A percentile compares a stretch with the other conserved stretches of the same genome.
Evolutionary conservation across 2,113 vertebrate species (phyloP).

Genomic region (Bubalus kerabau): DNA sequence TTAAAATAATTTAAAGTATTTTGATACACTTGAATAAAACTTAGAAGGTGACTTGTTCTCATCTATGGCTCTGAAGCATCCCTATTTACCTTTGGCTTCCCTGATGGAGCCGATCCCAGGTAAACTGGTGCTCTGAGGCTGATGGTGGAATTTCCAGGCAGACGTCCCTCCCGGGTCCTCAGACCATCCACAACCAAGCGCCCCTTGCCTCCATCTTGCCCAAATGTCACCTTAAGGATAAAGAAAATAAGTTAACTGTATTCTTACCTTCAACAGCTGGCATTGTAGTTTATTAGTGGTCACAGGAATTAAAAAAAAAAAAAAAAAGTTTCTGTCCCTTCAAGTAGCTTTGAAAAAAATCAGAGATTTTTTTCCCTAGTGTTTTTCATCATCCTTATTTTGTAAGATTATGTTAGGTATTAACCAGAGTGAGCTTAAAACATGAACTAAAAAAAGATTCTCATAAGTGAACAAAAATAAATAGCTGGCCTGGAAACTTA

Average conservation of each 20-base stretch:
- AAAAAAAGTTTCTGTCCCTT: not conserved
- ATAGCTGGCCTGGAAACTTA: not conserved
- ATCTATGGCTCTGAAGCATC: not conserved
- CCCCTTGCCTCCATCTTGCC: constrained; percentile 80
- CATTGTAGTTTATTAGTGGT: not conserved
- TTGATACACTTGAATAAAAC: not conserved
- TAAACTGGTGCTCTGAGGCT: constrained; percentile 80
- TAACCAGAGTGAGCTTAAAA: not conserved
- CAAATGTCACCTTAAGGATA: constrained; percentile 85
- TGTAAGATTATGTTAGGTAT: not conserved
- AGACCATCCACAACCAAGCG: constrained; percentile 90
- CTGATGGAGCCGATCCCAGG: constrained; percentile 82
- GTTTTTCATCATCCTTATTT: not conserved
- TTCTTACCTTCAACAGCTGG: not conserved
- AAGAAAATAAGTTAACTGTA: not conserved
- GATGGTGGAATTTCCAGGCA: constrained; percentile 76
- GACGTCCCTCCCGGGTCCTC: constrained; percentile 80
- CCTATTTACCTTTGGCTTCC: constrained; percentile 75
- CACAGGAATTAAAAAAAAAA: not conserved
- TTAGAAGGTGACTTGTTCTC: not conserved
- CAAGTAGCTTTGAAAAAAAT: not conserved
- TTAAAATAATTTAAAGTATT: not conserved
- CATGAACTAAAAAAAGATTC: not conserved
- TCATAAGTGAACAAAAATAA: not conserved
- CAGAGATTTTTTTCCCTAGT: not conserved